These are phyloP conservation scores for Corythucha ciliata DNA, from an alignment of 2,888 invertebrate genomes.

Conservation along the genomic window DNA sequence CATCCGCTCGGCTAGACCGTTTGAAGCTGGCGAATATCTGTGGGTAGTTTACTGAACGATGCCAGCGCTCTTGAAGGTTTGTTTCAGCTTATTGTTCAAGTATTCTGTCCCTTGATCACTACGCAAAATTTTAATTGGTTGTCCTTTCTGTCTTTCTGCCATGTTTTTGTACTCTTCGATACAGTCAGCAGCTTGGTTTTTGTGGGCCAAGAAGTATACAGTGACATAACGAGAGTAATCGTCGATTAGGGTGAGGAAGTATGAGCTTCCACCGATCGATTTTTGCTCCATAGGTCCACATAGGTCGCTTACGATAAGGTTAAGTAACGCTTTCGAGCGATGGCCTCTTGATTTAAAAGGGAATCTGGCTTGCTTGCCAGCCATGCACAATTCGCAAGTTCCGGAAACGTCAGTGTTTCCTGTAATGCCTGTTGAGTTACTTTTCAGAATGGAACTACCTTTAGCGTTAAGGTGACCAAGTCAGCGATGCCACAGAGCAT, in stretches of 20 bases:
- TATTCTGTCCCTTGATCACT: conserved; percentile 8
- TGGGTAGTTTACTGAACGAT: conserved; percentile 26
- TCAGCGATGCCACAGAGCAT: too few species aligned
- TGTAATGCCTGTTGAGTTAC: too few species aligned
- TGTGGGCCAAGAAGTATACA: neutral
- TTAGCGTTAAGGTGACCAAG: too few species aligned
- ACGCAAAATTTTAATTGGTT: neutral
- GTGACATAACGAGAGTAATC: conserved; percentile 12
- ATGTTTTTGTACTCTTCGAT: neutral
- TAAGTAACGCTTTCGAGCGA: too few species aligned
- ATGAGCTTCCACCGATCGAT: conserved; percentile 9
- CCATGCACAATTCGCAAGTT: too few species aligned
- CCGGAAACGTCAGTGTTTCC: too few species aligned
- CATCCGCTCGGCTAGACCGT: conserved; percentile 27
- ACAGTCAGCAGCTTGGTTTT: conserved; percentile 1
- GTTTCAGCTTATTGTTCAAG: conserved; percentile 5
- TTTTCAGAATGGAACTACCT: too few species aligned
- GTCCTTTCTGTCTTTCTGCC: conserved; percentile 3
- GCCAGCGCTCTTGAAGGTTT: conserved; percentile 14
- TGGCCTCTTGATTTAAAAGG: too few species aligned
- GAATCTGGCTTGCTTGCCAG: too few species aligned
- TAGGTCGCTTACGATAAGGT: too few species aligned
- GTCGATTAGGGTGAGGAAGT: conserved; percentile 12
- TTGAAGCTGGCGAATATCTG: conserved; percentile 25
- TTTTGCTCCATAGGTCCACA: conserved; percentile 16